Percentiles rank a stretch among this genome's conserved stretches.
Conservation (phyloP, 2,797 vertebrate species). For the Pogonophryne albipinna region DNA sequence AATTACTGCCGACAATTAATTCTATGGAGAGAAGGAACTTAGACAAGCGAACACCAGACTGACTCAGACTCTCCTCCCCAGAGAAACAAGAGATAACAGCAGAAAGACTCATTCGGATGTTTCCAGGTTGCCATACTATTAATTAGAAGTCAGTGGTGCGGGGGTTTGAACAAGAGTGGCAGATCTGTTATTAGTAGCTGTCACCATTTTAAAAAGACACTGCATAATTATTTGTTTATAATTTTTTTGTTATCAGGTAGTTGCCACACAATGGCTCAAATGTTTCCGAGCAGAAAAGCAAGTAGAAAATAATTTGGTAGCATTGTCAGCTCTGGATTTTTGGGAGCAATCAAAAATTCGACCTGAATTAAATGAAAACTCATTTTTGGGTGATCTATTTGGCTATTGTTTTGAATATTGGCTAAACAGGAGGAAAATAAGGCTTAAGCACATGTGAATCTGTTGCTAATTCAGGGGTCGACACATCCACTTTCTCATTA, state of each 20-base stretch:
- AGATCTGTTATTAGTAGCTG: conserved; percentile 32
- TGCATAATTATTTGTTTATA: background rate
- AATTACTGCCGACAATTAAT: conserved; percentile 65
- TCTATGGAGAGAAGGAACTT: conserved; percentile 46
- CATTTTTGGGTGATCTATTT: background rate
- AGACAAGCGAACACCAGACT: conserved; percentile 55
- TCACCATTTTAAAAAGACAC: conserved; percentile 21
- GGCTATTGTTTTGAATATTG: background rate
- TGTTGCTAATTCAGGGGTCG: too few relatives aligned
- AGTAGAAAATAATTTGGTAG: background rate
- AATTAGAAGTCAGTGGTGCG: conserved; percentile 59
- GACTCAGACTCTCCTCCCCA: conserved; percentile 43
- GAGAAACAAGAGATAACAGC: conserved; percentile 41
- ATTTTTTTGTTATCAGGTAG: conserved; percentile 12
- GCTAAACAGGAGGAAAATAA: background rate
- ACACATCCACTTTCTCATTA: too few relatives aligned
- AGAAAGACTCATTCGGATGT: conserved; percentile 43
- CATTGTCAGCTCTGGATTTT: background rate
- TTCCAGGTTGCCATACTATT: conserved; percentile 44
- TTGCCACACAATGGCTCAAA: background rate
- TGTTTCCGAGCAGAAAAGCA: background rate
- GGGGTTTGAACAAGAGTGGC: conserved; percentile 38
- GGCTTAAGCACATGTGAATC: too few relatives aligned
- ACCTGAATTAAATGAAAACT: background rate
- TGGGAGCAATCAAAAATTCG: background rate